Evolutionary conservation across 2,113 vertebrate species (phyloP).

Genomic region (Scomber japonicus): DNA sequence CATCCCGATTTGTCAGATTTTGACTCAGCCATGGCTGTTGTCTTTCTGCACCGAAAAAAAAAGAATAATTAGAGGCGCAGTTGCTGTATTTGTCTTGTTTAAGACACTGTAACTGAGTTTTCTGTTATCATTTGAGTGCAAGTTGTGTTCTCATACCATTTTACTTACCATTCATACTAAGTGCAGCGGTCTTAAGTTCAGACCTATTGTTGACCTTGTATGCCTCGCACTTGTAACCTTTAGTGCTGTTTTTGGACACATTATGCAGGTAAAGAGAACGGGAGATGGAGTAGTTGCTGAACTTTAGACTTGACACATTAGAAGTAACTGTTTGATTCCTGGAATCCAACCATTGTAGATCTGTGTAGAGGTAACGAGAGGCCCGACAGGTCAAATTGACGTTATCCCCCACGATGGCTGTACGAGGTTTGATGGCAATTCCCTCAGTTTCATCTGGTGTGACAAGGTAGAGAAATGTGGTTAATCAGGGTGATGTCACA

Average conservation of each 20-base stretch:
- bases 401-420: conserved; percentile 82
- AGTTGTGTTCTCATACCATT: no score
- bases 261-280: conserved; percentile 83
- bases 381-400: conserved; percentile 86
- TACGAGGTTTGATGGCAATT: conserved; percentile 77
- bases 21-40: conserved; percentile 85
- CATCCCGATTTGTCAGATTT: conserved; percentile 88
- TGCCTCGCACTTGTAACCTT: conserved; percentile 86
- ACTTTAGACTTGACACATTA: conserved; percentile 38
- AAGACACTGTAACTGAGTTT: no score
- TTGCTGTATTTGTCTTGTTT: background rate
- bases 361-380: conserved; percentile 87
- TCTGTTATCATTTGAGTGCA: background rate
- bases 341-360: conserved; percentile 86
- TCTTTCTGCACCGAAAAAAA: conserved; percentile 77
- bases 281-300: conserved; percentile 83
- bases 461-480: conserved; percentile 31
- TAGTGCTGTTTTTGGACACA: conserved; percentile 78
- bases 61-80: background rate
- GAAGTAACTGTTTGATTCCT: conserved; percentile 63
- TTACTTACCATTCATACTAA: conserved; percentile 84
- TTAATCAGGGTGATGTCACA: background rate
- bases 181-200: conserved; percentile 71
- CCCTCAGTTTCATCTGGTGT: conserved; percentile 81
- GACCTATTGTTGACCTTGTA: conserved; percentile 74